phyloP scores from a whole-genome alignment of 2,888 invertebrate species.

The Vandiemenella viatica region DNA sequence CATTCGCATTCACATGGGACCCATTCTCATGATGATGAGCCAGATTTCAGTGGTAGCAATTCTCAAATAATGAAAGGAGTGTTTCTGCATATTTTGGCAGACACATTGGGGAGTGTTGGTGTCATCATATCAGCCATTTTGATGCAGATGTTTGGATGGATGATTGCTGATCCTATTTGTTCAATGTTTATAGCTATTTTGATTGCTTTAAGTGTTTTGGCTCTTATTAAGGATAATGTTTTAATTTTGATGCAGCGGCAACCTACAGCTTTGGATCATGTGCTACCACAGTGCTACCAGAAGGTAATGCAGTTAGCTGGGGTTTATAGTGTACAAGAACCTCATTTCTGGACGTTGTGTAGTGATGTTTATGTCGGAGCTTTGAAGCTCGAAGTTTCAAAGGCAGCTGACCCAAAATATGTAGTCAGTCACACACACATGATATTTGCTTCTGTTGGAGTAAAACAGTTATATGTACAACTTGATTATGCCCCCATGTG shows the following conservation, averaged over 20 bases:
- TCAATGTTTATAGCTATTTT: slow-evolving; percentile 90
- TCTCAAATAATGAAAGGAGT: slow-evolving; percentile 92
- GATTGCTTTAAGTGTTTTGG: slow-evolving; percentile 74
- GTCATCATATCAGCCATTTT: slow-evolving; percentile 88
- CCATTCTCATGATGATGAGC: slow-evolving; percentile 29
- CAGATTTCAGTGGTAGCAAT: slow-evolving; percentile 41
- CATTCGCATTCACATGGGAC: slow-evolving; percentile 27
- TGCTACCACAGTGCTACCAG: slow-evolving; percentile 76
- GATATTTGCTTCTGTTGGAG: slow-evolving; percentile 86
- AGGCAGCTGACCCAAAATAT: slow-evolving; percentile 82
- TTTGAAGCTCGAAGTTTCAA: slow-evolving; percentile 87
- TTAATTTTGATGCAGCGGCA: slow-evolving; percentile 89
- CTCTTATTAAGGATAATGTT: slow-evolving; percentile 73
- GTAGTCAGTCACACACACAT: slow-evolving; percentile 83
- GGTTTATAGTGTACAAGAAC: slow-evolving; percentile 90
- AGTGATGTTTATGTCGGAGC: slow-evolving; percentile 87
- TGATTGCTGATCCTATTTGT: slow-evolving; percentile 96
- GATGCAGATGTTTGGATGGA: slow-evolving; percentile 94
- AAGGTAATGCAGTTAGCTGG: slow-evolving; percentile 79
- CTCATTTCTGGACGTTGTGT: slow-evolving; percentile 96
- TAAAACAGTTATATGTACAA: slow-evolving; percentile 83
- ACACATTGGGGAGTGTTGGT: slow-evolving; percentile 91
- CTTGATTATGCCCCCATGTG: slow-evolving; percentile 77
- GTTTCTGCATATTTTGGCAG: slow-evolving; percentile 89
- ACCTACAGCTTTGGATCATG: slow-evolving; percentile 64